Percentiles rank a stretch among this genome's conserved stretches.
These are phyloP conservation scores for Telmatochromis sp. DNA, from an alignment of 2,113 vertebrate genomes.

Conservation along the genomic window DNA sequence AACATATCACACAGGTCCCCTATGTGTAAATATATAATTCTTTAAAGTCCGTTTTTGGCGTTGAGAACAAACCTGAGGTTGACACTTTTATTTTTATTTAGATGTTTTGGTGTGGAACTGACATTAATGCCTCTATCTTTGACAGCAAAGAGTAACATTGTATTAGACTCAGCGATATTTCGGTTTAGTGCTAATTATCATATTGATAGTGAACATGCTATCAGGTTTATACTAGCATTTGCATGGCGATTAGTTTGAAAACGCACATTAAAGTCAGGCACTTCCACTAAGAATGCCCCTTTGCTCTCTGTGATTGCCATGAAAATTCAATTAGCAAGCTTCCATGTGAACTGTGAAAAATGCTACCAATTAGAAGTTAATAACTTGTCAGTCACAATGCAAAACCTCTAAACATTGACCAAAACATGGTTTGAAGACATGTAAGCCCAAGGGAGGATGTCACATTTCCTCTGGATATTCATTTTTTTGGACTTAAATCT, in stretches of 20 bases:
- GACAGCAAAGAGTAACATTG: background rate
- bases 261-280: background rate
- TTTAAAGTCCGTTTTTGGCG: background rate
- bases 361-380: background rate
- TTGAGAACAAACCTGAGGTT: background rate
- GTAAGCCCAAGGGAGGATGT: background rate
- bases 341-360: background rate
- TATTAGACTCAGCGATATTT: background rate
- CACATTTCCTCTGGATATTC: slow-evolving; percentile 6
- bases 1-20: background rate
- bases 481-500: slow-evolving; percentile 35
- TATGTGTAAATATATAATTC: background rate
- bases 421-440: background rate
- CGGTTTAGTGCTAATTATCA: background rate
- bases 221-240: background rate
- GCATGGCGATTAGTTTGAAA: background rate
- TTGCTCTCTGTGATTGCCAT: background rate
- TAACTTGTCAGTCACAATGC: slow-evolving; percentile 14
- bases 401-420: background rate
- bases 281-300: background rate
- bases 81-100: background rate
- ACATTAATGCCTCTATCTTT: background rate
- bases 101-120: background rate
- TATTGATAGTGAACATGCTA: background rate
- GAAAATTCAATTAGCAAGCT: background rate